phyloP scores from a whole-genome alignment of 2,113 vertebrate species.

The Seriola quinqueradiata region DNA sequence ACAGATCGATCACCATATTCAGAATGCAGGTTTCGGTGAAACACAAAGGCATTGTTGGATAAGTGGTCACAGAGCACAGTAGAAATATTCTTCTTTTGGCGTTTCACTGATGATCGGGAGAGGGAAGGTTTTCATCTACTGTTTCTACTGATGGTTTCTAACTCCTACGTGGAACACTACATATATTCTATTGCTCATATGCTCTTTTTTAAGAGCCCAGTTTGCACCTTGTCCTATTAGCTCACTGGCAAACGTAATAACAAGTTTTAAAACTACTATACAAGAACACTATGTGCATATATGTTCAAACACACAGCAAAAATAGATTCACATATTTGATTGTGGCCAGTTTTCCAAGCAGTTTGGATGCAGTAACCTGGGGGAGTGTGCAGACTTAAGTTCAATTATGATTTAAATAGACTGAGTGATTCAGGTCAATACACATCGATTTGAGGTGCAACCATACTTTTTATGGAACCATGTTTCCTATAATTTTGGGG shows the following conservation, averaged over 20 bases:
- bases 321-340: slow-evolving; percentile 23
- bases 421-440: no score
- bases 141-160: slow-evolving; percentile 26
- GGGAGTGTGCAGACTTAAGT: no score
- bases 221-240: background rate
- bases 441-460: background rate
- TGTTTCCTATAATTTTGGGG: background rate
- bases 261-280: slow-evolving; percentile 12
- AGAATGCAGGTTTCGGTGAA: slow-evolving; percentile 61
- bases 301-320: slow-evolving; percentile 39
- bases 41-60: slow-evolving; percentile 70
- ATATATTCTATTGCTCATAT: slow-evolving; percentile 38
- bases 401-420: no score
- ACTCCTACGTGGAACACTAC: slow-evolving; percentile 20
- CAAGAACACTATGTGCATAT: slow-evolving; percentile 33
- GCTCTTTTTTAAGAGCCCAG: background rate
- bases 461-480: background rate
- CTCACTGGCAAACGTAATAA: background rate
- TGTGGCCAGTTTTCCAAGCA: background rate
- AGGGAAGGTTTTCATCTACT: slow-evolving; percentile 7
- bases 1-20: slow-evolving; percentile 63
- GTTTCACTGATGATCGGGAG: slow-evolving; percentile 15
- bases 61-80: slow-evolving; percentile 59
- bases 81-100: slow-evolving; percentile 42
- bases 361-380: no score